Evolutionary conservation across 2,797 vertebrate genomes (phyloP), one percentile per base, ranked within the genome.

Genomic region (Bovichtus variegatus): DNA sequence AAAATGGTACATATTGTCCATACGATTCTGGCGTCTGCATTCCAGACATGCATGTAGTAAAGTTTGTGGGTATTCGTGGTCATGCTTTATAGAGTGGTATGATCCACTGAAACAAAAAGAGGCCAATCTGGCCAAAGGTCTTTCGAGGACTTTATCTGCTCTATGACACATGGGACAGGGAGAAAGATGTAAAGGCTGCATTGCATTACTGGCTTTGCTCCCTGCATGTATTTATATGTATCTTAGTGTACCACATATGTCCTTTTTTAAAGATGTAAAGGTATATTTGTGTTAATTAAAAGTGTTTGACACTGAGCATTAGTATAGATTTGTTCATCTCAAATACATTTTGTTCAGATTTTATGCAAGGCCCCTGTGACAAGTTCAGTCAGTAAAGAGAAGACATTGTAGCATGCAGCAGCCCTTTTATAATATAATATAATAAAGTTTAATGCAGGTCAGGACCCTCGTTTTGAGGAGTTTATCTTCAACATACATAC

Each of bases 21-120:
- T 55, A 31, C 13, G 11, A 23, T 49, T 77, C 31, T 73, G 29
- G 3, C 71, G 76, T 79, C 66, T 83, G 77, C 21, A 12, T 53
- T 65, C 70, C 67, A 86, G 71, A 78, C 61, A 71, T 58, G 58
- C 3, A 44, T n/a, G 13, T 29, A 38, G 43, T 34, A 40, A 41
- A 23, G 50, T 13, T 55, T 51, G 6, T 51, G 2, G 15, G 21
- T 50, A 50, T 58, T 62, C 9, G 46, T 18, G 54, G 10, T 6
- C 55, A 61, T 29, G 18, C 19, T 64, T 5, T 73, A 57, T 5
- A n/a, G 1, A 16, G 6, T 23, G 15, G 29, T 8, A 1, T 25
- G 34, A 68, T 49, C 16, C 11, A 10, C 43, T 51, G 6, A 65
- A 63, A 29, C 27, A n/a, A 19, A 16, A 27, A 69, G 15, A 60